These are phyloP conservation scores for Smutsia temminckii DNA, from an alignment of 2,797 vertebrate genomes.

Conservation along the genomic window DNA sequence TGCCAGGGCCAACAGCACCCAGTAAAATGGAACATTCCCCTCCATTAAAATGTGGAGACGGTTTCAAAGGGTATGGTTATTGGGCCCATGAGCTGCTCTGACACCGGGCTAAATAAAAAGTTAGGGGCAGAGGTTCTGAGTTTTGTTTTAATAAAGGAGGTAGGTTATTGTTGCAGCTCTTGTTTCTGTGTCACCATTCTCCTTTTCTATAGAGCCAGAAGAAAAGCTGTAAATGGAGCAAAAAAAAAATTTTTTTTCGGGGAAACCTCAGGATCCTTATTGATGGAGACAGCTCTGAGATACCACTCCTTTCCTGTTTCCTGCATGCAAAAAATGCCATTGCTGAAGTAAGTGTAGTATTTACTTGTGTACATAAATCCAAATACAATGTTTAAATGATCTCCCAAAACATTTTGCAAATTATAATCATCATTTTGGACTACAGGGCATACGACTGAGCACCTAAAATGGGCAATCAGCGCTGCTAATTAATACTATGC, in stretches of 20 bases:
- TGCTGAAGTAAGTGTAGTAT: not conserved
- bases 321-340: not conserved
- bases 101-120: not conserved
- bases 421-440: not conserved
- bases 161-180: not conserved
- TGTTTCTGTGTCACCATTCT: not conserved
- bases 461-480: not conserved
- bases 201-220: not conserved
- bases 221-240: not conserved
- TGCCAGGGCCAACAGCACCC: not conserved
- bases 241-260: not conserved
- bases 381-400: not conserved
- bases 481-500: not conserved
- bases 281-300: not conserved
- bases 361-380: not conserved
- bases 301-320: not conserved
- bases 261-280: not conserved
- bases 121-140: not conserved
- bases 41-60: not conserved
- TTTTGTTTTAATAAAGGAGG: not conserved
- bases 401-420: not conserved
- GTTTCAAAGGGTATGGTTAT: not conserved
- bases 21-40: not conserved
- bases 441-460: fast-evolving
- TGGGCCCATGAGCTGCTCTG: not conserved